Percentiles rank a stretch among this genome's conserved stretches.
Conservation (phyloP, 2,888 invertebrate species). For the Cosmia pyralina region DNA sequence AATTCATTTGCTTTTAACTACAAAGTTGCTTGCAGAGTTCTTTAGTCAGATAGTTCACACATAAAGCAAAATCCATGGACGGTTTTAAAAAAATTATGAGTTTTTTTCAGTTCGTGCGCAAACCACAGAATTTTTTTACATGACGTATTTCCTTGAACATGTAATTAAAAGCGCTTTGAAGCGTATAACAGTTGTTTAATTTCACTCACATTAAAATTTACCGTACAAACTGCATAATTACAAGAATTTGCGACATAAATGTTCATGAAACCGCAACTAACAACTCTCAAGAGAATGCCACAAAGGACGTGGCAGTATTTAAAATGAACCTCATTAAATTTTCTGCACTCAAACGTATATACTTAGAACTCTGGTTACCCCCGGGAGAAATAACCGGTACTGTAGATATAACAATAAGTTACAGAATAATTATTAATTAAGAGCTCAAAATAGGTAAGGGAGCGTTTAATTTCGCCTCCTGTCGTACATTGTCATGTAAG, state of each 20-base stretch:
- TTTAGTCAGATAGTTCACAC: no score
- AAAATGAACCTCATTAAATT: conserved; percentile 16
- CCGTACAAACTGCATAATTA: neutral
- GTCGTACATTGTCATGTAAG: conserved; percentile 36
- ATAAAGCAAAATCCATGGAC: neutral
- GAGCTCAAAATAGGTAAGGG: conserved; percentile 32
- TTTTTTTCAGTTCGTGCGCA: neutral
- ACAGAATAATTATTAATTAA: conserved; percentile 51
- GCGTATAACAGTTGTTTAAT: neutral
- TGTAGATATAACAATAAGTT: conserved; percentile 38
- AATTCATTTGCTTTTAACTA: neutral
- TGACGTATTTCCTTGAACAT: neutral
- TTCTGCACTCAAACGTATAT: neutral
- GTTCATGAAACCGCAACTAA: conserved; percentile 4
- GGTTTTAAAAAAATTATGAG: no score
- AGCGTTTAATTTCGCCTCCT: conserved; percentile 54
- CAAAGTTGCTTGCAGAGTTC: neutral
- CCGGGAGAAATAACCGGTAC: conserved; percentile 7
- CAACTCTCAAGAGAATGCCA: neutral
- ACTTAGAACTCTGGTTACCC: conserved; percentile 7
- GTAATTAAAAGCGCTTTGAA: neutral
- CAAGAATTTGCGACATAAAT: conserved; percentile 1
- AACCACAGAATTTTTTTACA: neutral
- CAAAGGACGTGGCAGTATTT: conserved; percentile 9
- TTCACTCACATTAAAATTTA: neutral